phyloP scores from a whole-genome alignment of 2,888 invertebrate species.

The Listrodromus nycthemerus region DNA sequence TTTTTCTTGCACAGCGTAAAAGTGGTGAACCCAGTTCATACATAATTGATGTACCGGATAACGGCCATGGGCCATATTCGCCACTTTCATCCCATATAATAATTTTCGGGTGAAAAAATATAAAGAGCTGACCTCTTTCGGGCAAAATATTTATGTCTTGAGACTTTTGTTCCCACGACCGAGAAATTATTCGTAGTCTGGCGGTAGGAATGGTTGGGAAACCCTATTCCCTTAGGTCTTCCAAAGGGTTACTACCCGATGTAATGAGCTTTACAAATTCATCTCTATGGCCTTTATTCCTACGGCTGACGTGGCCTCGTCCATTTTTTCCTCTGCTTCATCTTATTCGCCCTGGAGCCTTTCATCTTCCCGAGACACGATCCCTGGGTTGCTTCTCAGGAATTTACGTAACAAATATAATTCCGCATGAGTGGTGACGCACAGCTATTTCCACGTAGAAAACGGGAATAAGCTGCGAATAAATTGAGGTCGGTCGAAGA shows the following conservation, averaged over 20 bases:
- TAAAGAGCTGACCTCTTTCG: too few relatives aligned
- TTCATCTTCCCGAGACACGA: background rate
- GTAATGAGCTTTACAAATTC: slow-evolving; percentile 5
- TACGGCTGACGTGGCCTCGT: background rate
- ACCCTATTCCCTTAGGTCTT: background rate
- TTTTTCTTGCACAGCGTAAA: too few relatives aligned
- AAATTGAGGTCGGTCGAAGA: slow-evolving; percentile 65
- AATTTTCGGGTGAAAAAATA: too few relatives aligned
- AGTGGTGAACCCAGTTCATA: too few relatives aligned
- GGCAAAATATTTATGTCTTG: background rate
- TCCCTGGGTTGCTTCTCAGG: background rate
- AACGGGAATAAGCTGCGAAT: slow-evolving; percentile 30
- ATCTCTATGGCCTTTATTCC: background rate
- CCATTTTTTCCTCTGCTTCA: background rate
- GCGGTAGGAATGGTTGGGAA: background rate
- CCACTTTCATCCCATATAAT: too few relatives aligned
- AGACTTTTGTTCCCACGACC: background rate
- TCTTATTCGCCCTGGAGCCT: background rate
- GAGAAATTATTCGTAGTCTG: background rate
- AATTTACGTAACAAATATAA: slow-evolving; percentile 63
- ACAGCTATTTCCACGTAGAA: background rate
- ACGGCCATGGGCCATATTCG: too few relatives aligned
- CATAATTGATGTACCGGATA: too few relatives aligned
- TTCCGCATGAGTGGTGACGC: slow-evolving; percentile 56
- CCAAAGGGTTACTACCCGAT: background rate